A percentile compares a stretch with the other conserved stretches of the same genome.
phyloP scores from a whole-genome alignment of 35 echinoderm and acorn worm genomes.

The Chiridota heheva region DNA sequence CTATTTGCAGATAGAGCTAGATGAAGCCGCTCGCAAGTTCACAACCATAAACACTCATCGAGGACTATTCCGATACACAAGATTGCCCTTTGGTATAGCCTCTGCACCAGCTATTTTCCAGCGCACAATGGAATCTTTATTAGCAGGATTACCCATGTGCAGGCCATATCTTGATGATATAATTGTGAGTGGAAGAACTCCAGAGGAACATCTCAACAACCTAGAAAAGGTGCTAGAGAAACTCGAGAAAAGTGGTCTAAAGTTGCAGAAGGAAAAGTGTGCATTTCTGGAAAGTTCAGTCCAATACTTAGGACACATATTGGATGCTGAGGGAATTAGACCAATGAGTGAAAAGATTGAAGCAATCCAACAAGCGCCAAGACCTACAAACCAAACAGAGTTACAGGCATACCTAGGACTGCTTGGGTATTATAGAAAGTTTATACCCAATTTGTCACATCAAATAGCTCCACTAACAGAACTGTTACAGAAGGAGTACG shows the following conservation, averaged over 20 bases:
- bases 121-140: conserved; percentile 26
- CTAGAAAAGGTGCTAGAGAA: not conserved
- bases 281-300: conserved; percentile 20
- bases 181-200: conserved; percentile 29
- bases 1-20: conserved; percentile 47
- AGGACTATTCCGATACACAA: conserved; percentile 40
- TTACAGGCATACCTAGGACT: conserved; percentile 50
- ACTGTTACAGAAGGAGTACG: conserved; percentile 47
- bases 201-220: not conserved
- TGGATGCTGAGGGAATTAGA: conserved; percentile 33
- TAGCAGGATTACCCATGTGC: conserved; percentile 23
- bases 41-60: conserved; percentile 42
- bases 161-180: conserved; percentile 37
- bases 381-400: conserved; percentile 33
- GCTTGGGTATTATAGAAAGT: conserved; percentile 60
- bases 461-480: conserved; percentile 40
- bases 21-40: conserved; percentile 19
- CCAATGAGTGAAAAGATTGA: conserved; percentile 21
- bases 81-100: conserved; percentile 45
- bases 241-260: not conserved
- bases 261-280: conserved; percentile 38
- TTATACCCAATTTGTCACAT: conserved; percentile 46
- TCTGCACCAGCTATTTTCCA: conserved; percentile 32
- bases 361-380: conserved; percentile 27
- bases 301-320: conserved; percentile 39